Evolutionary conservation across 2,113 vertebrate genomes (phyloP).

Genomic region (Otis tarda): DNA sequence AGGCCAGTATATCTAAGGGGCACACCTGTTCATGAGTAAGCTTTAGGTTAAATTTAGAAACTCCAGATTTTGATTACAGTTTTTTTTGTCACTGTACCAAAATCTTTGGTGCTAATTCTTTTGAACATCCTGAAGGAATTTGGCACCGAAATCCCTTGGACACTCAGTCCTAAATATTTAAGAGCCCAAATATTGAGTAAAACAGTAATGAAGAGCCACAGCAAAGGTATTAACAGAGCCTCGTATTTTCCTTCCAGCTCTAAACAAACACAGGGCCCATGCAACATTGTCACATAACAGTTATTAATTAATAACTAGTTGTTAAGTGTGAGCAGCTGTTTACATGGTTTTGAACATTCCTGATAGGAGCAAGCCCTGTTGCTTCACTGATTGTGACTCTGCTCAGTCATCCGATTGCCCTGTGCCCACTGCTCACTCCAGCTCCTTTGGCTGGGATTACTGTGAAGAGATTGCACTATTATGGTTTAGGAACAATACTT

Average conservation of each 20-base stretch:
- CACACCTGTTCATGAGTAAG: not conserved
- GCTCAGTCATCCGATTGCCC: not conserved
- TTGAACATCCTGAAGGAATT: not conserved
- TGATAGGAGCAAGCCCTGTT: not conserved
- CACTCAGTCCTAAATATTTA: not conserved
- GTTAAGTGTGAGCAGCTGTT: not conserved
- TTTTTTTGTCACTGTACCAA: not conserved
- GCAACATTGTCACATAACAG: not conserved
- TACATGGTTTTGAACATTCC: not conserved
- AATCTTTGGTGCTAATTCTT: not conserved
- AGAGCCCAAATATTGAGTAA: not conserved
- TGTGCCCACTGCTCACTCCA: not conserved
- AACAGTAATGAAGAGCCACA: not conserved
- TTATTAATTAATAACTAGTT: not conserved
- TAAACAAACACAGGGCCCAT: not conserved
- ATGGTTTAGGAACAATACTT: not conserved
- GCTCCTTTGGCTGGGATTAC: not conserved
- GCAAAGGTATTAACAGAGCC: not conserved
- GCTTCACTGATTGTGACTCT: not conserved
- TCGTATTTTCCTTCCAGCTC: not conserved
- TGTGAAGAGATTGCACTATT: not conserved
- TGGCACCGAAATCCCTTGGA: not conserved
- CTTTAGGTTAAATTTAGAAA: not conserved
- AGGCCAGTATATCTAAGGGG: rapidly evolving
- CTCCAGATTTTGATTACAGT: not conserved